Evolutionary conservation across 2,113 vertebrate species (phyloP).

Genomic region (Natator depressus): DNA sequence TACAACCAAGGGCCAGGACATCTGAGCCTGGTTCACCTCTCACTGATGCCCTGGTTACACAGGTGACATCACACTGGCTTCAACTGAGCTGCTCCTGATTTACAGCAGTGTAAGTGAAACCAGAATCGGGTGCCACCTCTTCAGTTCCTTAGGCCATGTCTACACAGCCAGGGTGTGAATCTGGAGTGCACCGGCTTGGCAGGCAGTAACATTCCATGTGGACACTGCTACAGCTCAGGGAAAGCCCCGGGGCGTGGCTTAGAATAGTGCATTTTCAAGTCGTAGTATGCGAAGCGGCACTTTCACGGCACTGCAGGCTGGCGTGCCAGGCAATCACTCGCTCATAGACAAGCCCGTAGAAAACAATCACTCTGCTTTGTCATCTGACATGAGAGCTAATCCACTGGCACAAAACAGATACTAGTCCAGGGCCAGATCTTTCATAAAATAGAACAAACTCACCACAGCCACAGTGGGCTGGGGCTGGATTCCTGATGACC

Average conservation of each 20-base stretch:
- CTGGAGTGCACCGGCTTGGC: neutral
- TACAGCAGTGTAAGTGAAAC: neutral
- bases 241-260: neutral
- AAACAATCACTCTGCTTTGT: accelerated
- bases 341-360: neutral
- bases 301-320: neutral
- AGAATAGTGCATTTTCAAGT: no score
- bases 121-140: neutral
- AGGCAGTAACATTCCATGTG: neutral
- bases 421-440: neutral
- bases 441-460: neutral
- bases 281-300: neutral
- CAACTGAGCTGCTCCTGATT: neutral
- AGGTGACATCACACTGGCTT: neutral
- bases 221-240: neutral
- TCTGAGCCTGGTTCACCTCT: neutral
- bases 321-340: neutral
- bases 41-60: neutral
- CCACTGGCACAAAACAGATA: neutral
- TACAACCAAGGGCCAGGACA: neutral
- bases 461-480: neutral
- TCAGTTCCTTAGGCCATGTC: no score
- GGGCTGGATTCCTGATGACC: neutral
- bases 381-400: neutral
- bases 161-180: neutral